Evolutionary conservation across 2,113 vertebrate species (phyloP).

Genomic region (Phrynosoma blainvillii): DNA sequence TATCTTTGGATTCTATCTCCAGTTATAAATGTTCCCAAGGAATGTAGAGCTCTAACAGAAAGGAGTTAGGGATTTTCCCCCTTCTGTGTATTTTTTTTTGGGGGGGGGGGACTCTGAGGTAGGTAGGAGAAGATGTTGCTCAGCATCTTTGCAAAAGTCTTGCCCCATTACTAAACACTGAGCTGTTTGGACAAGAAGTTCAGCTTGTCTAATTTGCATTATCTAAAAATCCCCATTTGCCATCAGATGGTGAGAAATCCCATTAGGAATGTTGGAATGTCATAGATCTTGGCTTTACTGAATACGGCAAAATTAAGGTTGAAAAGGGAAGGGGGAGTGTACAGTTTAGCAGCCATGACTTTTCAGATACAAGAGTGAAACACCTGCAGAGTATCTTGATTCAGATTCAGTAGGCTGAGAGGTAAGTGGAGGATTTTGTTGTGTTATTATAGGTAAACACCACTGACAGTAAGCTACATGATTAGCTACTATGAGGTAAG

Average conservation of each 20-base stretch:
- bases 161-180: background rate
- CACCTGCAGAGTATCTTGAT: background rate
- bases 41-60: background rate
- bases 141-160: background rate
- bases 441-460: background rate
- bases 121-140: background rate
- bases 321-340: background rate
- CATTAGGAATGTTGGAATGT: slow-evolving; percentile 14
- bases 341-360: background rate
- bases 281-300: slow-evolving; percentile 2
- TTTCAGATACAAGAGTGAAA: background rate
- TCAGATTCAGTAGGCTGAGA: background rate
- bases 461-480: background rate
- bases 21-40: background rate
- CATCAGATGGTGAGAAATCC: slow-evolving; percentile 11
- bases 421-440: background rate
- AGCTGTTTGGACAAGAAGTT: slow-evolving; percentile 3
- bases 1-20: too few species aligned
- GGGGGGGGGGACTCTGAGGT: background rate
- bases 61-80: background rate
- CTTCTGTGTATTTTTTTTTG: background rate
- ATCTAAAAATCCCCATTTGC: slow-evolving; percentile 1
- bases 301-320: slow-evolving; percentile 16
- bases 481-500: background rate
- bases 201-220: background rate